Base-by-base conservation (phyloP, 2,888 invertebrate species). In the Ichneumoninae sp. region DNA sequence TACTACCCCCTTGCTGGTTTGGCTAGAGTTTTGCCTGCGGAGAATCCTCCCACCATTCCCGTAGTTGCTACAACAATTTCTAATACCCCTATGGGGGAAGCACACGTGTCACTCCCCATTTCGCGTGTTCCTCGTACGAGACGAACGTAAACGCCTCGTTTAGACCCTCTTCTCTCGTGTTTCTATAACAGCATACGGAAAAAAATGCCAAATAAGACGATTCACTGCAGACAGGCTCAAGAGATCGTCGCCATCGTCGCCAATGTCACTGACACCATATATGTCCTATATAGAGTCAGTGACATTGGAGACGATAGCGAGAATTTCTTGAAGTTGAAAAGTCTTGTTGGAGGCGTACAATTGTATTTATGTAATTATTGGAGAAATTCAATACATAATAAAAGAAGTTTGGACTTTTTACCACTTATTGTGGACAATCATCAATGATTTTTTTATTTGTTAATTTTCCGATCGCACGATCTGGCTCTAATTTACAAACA, bases 1-100 rank as follows among this genome's bases (percentile, higher is more conserved):
- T 93, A 93, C 92, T 91, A 91, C 89, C 91, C 44, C 89, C 89
- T 78, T 85, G 80, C 81, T 72, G 75, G 54, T 60, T 74, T 50
- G 19, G n/a, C 22, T 40, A 69, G 22, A 52, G n/a, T 69, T 65
- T 71, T 65, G 16, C 76, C 19, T 16, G 68, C 16, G 54, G 30
- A 77, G 62, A 70, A 47, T 40, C 65, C 70, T 75, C 54, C 79
- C 36, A 10, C 68, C n/a, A n/a, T 44, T 50, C 75, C 60, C 76
- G 52, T 65, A 50, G 62, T 44, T 54, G 16, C 71, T 62, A 30
- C 30, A 30, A 60, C 50, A 50, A 57, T 26, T 57, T 57, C 57
- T 22, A 57, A 22, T 57, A 72, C 75, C 78, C 81, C 72, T 81
- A 75, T 66, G 72, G 68, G 44, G 80, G 54, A 72, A 77, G 40